A percentile compares a stretch with the other conserved stretches of the same genome.
Evolutionary conservation across 2,113 vertebrate species (phyloP).

Genomic region (Ctenodactylus gundi): DNA sequence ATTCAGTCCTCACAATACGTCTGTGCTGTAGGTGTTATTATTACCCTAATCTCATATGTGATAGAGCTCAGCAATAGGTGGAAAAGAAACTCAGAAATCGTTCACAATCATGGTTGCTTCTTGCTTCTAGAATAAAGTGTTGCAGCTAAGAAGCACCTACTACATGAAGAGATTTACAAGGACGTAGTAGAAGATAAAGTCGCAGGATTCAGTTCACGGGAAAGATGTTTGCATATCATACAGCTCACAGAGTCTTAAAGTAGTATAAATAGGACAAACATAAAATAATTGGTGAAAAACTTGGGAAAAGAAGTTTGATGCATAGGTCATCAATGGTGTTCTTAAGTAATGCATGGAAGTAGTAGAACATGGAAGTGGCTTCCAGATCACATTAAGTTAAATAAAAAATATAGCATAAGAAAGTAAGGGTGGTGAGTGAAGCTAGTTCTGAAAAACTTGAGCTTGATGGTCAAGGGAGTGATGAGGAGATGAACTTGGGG

Average conservation of each 20-base stretch:
- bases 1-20: background rate
- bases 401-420: background rate
- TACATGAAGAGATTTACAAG: background rate
- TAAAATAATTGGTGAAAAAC: background rate
- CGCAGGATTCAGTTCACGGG: background rate
- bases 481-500: background rate
- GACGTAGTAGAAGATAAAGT: background rate
- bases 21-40: background rate
- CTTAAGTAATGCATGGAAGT: background rate
- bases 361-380: background rate
- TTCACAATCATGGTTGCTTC: background rate
- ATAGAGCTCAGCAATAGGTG: background rate
- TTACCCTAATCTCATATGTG: background rate
- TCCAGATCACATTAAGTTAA: background rate
- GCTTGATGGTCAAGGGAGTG: background rate
- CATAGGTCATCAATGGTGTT: background rate
- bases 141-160: background rate
- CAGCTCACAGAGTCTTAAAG: background rate
- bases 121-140: background rate
- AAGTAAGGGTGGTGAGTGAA: background rate
- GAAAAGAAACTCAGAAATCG: background rate
- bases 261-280: background rate
- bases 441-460: background rate
- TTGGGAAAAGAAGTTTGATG: background rate
- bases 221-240: background rate